Base-by-base conservation (phyloP, 2,797 vertebrate genomes). In the Acrossocheilus wenchowensis region DNA sequence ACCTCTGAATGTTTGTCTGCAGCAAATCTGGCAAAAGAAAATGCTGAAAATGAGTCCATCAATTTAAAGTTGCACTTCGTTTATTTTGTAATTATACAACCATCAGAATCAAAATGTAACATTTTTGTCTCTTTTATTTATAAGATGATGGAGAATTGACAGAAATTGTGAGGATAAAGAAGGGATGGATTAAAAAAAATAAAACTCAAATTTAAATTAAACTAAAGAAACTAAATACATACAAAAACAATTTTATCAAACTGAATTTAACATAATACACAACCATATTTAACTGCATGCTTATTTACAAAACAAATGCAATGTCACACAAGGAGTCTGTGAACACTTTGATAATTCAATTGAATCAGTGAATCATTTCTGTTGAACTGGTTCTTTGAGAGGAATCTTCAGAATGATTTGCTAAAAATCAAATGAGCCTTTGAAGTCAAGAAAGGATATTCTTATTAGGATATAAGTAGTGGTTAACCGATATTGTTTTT, bases 1-100 rank as follows among this genome's bases (percentile, higher is more conserved):
- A 78, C 66, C 50, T 34, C 10, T 34, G 36, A 57, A 62, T 73
- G 68, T 64, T 66, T 41, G 30, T 80, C 69, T 80, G 36, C 17
- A 57, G 62, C 62, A 48, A 30, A 57, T 66, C 21, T 48, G 15
- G 57, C 11, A 54, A 57, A 82, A 41, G 14, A 73, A 17, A 54
- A 52, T 21, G n/a, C 9, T 34, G 4, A 68, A 68, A 81, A 48
- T 23, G 3, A 62, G 9, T 60, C 11, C 9, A 78, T 57, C 34
- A 78, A 57, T 34, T 78, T 41, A 41, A 21, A 78, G 54, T 3
- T 39, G 43, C 36, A 14, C 34, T 60, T 39, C n/a, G 26, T 74
- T 45, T 3, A 17, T 7, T 73, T 15, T 45, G 6, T 8, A 26
- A 30, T n/a, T 43, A 30, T 48, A 41, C 48, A 75, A 23, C 1